These are phyloP conservation scores for Lanius collurio DNA, from an alignment of 2,113 vertebrate species.

Conservation along the genomic window DNA sequence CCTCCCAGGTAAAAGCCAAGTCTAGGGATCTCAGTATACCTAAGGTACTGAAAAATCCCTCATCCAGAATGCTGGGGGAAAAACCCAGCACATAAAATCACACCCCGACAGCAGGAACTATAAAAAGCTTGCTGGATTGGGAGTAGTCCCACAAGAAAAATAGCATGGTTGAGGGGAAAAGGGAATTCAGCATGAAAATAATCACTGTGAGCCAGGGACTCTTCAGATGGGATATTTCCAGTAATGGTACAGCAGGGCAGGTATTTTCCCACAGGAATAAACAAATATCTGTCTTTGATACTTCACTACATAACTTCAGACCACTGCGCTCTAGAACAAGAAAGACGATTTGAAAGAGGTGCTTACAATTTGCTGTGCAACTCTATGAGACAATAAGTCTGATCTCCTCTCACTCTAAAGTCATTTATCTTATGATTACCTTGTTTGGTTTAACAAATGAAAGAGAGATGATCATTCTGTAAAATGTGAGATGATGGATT, in stretches of 20 bases:
- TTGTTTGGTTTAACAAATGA: not conserved
- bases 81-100: not conserved
- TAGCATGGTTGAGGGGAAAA: not conserved
- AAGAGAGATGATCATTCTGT: not conserved
- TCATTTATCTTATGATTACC: not conserved
- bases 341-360: not conserved
- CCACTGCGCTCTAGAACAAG: not conserved
- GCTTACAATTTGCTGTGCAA: not conserved
- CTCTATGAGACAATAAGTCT: not conserved
- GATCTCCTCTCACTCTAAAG: not conserved
- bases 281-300: not conserved
- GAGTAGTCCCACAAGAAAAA: not conserved
- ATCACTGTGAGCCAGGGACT: not conserved
- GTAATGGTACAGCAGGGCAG: not conserved
- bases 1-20: not conserved
- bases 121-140: not conserved
- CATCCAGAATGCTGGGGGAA: not conserved
- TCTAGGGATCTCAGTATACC: not conserved
- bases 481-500: not conserved
- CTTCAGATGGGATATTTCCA: not conserved
- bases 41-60: not conserved
- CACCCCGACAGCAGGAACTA: accelerated
- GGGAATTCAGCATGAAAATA: not conserved
- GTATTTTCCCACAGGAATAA: not conserved
- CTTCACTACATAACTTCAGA: not conserved